Evolutionary conservation across 1,140 invertebrate genomes (phyloP).

Genomic region (Drosophila ambigua): DNA sequence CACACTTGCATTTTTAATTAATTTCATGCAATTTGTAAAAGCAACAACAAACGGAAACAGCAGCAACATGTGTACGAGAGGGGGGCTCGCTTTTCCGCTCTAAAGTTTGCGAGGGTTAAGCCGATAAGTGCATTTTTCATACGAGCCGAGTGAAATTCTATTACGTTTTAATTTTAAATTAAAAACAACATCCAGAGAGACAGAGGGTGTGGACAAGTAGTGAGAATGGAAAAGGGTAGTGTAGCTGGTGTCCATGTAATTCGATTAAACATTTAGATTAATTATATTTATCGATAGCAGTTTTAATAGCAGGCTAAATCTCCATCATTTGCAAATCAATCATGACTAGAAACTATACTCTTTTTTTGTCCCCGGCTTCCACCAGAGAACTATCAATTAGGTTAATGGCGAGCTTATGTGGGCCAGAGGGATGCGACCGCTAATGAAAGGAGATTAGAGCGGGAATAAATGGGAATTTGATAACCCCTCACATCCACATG

Average conservation of each 20-base stretch:
- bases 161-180: slow-evolving; percentile 82
- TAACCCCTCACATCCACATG: background rate
- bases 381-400: slow-evolving; percentile 69
- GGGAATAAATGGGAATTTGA: slow-evolving; percentile 41
- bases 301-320: slow-evolving; percentile 70
- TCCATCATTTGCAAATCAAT: slow-evolving; percentile 61
- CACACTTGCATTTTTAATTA: slow-evolving; percentile 77
- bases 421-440: slow-evolving; percentile 13
- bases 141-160: slow-evolving; percentile 79
- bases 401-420: slow-evolving; percentile 53
- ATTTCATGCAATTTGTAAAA: slow-evolving; percentile 79
- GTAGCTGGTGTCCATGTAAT: slow-evolving; percentile 48
- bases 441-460: slow-evolving; percentile 44
- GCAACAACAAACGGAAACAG: slow-evolving; percentile 30
- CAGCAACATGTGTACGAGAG: slow-evolving; percentile 1
- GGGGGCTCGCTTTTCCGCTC: slow-evolving; percentile 36
- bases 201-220: background rate
- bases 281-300: slow-evolving; percentile 66
- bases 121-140: slow-evolving; percentile 82
- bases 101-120: slow-evolving; percentile 75
- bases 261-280: slow-evolving; percentile 80
- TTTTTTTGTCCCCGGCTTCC: slow-evolving; percentile 7
- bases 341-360: slow-evolving; percentile 54
- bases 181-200: slow-evolving; percentile 31
- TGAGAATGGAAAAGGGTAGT: background rate